phyloP scores from a whole-genome alignment of 2,113 vertebrate genomes.

The Empidonax traillii region DNA sequence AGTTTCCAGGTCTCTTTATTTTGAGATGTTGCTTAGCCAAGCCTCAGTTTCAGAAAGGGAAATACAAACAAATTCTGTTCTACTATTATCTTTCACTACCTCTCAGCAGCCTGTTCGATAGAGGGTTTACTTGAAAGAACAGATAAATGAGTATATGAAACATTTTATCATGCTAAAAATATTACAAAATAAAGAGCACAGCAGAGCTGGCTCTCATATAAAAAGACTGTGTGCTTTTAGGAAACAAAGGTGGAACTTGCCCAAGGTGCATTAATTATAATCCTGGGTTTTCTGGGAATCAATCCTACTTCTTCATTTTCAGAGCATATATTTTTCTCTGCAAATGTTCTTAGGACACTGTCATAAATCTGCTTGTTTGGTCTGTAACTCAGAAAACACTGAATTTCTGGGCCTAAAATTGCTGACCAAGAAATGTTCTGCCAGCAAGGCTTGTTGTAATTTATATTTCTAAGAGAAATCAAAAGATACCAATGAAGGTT shows the following conservation, averaged over 20 bases:
- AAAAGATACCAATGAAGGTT: slow-evolving; percentile 7
- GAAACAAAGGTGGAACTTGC: slow-evolving; percentile 34
- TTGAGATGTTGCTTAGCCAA: neutral
- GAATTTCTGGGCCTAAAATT: slow-evolving; percentile 51
- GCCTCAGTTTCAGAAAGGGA: neutral
- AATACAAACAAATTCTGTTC: neutral
- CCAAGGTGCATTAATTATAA: slow-evolving; percentile 25
- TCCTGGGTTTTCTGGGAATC: slow-evolving; percentile 40
- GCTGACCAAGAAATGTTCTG: slow-evolving; percentile 65
- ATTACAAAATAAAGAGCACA: neutral
- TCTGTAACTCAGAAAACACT: slow-evolving; percentile 1
- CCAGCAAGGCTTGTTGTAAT: slow-evolving; percentile 58
- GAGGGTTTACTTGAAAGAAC: neutral
- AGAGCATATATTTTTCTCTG: slow-evolving; percentile 31
- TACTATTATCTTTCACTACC: neutral
- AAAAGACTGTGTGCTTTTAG: neutral
- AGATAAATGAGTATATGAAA: neutral
- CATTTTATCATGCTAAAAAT: slow-evolving; percentile 7
- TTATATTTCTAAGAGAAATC: slow-evolving; percentile 39
- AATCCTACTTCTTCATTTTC: neutral
- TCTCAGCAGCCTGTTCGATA: slow-evolving; percentile 4
- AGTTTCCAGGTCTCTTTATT: neutral
- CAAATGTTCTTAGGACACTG: neutral
- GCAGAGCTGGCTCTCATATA: neutral
- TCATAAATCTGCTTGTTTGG: slow-evolving; percentile 21